Percentiles rank a stretch among this genome's conserved stretches.
phyloP scores from a whole-genome alignment of 64 coral and sea anemone species.

The Stichodactyla helianthus region DNA sequence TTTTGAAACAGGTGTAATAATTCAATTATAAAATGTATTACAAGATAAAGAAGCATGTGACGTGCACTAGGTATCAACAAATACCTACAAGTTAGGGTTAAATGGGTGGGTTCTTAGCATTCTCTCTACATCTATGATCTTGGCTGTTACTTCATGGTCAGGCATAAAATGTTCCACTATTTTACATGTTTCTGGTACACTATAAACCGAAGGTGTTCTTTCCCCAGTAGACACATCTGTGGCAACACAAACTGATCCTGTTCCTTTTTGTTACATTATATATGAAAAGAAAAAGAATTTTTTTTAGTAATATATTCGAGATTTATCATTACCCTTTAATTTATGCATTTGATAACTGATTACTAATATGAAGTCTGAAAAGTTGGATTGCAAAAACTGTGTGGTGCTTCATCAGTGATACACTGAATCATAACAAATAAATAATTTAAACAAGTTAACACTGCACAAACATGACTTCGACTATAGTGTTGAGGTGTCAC shows the following conservation, averaged over 20 bases:
- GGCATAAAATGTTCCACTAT: constrained; percentile 45
- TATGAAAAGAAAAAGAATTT: neutral
- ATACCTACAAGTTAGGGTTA: constrained; percentile 83
- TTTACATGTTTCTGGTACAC: constrained; percentile 5
- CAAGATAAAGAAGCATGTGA: no score
- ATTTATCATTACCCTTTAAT: neutral
- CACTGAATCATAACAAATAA: no score
- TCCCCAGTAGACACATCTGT: neutral
- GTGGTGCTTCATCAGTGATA: no score
- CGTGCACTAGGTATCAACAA: no score
- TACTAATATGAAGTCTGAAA: no score
- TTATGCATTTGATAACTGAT: no score
- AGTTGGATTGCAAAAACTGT: no score
- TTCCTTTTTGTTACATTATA: neutral
- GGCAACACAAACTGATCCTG: constrained; percentile 13
- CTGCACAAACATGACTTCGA: no score
- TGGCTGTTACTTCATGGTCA: constrained; percentile 54
- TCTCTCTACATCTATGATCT: constrained; percentile 71
- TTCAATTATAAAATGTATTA: no score
- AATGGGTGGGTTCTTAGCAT: constrained; percentile 85
- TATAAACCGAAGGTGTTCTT: neutral
- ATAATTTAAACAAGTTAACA: no score
- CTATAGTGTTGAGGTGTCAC: no score
- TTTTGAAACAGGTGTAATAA: no score
- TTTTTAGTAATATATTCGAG: neutral